Base-by-base conservation (phyloP, 2,797 vertebrate species). In the Lindbergichthys nudifrons region DNA sequence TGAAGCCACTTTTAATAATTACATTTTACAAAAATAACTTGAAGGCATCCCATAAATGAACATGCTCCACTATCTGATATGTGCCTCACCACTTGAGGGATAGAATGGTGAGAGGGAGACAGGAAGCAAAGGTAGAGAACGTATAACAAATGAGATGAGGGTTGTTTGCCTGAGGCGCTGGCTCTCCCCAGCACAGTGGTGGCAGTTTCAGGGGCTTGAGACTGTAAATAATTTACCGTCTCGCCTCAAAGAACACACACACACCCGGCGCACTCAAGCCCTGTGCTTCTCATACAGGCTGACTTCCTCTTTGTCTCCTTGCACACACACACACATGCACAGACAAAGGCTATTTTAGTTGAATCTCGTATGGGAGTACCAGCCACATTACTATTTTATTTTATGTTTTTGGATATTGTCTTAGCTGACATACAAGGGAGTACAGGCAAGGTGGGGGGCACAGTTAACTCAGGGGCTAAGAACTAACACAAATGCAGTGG, bases 151-250 rank as follows among this genome's bases (percentile, higher is more conserved):
- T 3, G 41, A 71, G 53, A 66, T 15, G 23, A 75, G 48, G 53
- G 30, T 63, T 86, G 77, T 87, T 76, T 88, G 83, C 82, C 80
- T 10, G 41, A 61, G 82, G 82, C 70, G 0, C 51, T 53, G 61
- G 66, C 66, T 80, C 76, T 80, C 77, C 48, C 63, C 71, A 59
- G 77, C 73, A 75, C 59, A 43, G 70, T 23, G 60, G 70, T 79
- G 78, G 77, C 70, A 30, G 66, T 70, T 79, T 85, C 77, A 77
- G 79, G 81, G 73, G 82, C 80, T 89, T 79, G 65, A 82, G 77
- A 65, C 53, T 61, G 84, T 92, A 86, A 92, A 92, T 92, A 85
- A 91, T 92, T 92, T 77, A 92, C 70, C 9, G 2, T 62, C 79
- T 75, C 64, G 47, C 65, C 73, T 73, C 80, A 75, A 70, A 80